Base-by-base conservation (phyloP, 1,140 invertebrate species). In the Drosophila kohkoa region DNA sequence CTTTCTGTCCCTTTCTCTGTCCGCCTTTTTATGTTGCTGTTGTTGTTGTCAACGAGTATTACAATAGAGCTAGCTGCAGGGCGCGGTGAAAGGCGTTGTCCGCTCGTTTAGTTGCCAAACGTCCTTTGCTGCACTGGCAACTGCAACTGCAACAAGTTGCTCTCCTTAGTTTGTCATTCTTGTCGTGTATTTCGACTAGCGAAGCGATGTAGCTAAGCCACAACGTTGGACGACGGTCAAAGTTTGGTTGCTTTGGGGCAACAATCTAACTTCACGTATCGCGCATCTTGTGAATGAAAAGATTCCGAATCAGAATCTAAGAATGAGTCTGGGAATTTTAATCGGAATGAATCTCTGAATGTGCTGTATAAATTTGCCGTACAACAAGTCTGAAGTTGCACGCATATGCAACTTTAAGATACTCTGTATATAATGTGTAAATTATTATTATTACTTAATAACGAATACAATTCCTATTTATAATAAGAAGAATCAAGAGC, bases 51-150 rank as follows among this genome's bases (percentile, higher is more conserved):
- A 71, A 71, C 58, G 45, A 10, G 35, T 7, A 15, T 11, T 10
- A 15, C 20, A 70, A 25, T 25, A 32, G 51, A 41, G 41, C 62
- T 45, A 41, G 41, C 62, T 45, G 49, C 49, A 30, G 49, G 35
- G 35, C 10, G 32, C 8, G 52, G 66, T 43, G 49, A 69, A 49
- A 70, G 51, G 58, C 51, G 57, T 67, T 75, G 72, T 13, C 65
- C 32, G 43, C 20, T 13, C 15, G 38, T 16, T 74, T 52, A 28
- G 43, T 4, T 57, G 52, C 64, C 20, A 25, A 32, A 48, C 41
- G 41, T 67, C 54, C 55, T 68, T 58, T 59, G 54, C 4, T 68
- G 60, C 60, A 38, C 35, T 32, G 32, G 1, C 32, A 32, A 32
- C 32, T 3, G 32, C 32, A 35, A 7, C 32, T 35, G 35, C 8